These are phyloP conservation scores for Caretta caretta DNA, from an alignment of 2,113 vertebrate species.

Conservation along the genomic window DNA sequence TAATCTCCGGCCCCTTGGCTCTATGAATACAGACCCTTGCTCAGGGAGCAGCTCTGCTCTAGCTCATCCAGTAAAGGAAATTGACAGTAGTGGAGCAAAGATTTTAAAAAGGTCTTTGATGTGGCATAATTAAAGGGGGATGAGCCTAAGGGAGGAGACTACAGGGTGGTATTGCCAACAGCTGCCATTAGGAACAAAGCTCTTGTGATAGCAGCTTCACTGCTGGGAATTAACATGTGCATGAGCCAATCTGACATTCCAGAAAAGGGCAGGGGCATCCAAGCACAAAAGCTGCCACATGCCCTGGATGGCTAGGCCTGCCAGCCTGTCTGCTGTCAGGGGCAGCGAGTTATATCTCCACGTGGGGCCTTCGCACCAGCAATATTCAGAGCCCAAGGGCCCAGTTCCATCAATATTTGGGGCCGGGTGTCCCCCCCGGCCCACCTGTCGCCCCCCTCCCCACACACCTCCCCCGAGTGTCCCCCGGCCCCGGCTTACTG, in stretches of 20 bases:
- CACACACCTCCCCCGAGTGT: no score
- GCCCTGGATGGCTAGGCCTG: background rate
- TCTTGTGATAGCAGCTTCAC: conserved; percentile 23
- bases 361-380: no score
- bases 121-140: background rate
- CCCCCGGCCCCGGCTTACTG: no score
- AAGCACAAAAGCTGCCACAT: background rate
- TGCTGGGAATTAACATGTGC: background rate
- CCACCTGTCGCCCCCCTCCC: no score
- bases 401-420: no score
- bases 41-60: rapidly evolving
- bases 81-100: background rate
- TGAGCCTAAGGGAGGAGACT: background rate
- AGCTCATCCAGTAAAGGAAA: background rate
- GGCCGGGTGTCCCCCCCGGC: no score
- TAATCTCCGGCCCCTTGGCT: background rate
- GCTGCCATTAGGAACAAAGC: background rate
- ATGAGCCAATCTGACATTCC: conserved; percentile 39
- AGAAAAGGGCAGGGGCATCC: background rate
- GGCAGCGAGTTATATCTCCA: no score
- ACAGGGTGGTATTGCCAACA: background rate
- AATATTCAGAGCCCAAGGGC: no score
- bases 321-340: background rate
- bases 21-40: background rate
- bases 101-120: conserved; percentile 5